These are phyloP conservation scores for Eretmochelys imbricata DNA, from an alignment of 2,113 vertebrate species.

Conservation along the genomic window DNA sequence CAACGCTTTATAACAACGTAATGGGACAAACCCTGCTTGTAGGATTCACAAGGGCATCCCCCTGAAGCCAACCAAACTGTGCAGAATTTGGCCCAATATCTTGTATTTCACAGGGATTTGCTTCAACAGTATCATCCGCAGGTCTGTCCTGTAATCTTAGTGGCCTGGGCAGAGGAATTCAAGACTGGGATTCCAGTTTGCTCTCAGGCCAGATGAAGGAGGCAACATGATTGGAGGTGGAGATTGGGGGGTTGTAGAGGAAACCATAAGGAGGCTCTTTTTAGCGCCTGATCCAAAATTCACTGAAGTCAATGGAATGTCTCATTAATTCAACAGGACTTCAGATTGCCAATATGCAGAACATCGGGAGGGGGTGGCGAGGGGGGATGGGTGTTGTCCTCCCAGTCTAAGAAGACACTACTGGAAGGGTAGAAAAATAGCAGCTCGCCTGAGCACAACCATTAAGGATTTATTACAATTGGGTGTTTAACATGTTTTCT, in stretches of 20 bases:
- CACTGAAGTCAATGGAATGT: no score
- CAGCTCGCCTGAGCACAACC: slow-evolving; percentile 52
- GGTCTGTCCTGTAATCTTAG: no score
- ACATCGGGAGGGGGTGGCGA: fast-evolving
- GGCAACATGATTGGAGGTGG: background rate
- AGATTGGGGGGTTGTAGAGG: background rate
- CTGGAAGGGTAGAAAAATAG: background rate
- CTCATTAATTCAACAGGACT: background rate
- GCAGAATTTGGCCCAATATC: background rate
- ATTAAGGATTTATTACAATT: slow-evolving; percentile 72
- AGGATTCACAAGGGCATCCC: background rate
- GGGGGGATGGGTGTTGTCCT: background rate
- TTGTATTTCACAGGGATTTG: background rate
- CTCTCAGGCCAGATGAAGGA: background rate
- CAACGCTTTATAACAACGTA: background rate
- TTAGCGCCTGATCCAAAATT: background rate
- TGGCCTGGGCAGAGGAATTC: no score
- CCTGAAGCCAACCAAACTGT: background rate
- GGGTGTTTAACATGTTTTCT: slow-evolving; percentile 41
- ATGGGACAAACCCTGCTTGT: background rate
- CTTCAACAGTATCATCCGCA: background rate
- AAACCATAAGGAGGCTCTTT: background rate
- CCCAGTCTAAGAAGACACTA: background rate
- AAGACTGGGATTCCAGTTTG: background rate
- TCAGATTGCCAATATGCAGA: background rate